phyloP scores from a whole-genome alignment of 2,888 invertebrate species.

The Encarsia formosa region DNA sequence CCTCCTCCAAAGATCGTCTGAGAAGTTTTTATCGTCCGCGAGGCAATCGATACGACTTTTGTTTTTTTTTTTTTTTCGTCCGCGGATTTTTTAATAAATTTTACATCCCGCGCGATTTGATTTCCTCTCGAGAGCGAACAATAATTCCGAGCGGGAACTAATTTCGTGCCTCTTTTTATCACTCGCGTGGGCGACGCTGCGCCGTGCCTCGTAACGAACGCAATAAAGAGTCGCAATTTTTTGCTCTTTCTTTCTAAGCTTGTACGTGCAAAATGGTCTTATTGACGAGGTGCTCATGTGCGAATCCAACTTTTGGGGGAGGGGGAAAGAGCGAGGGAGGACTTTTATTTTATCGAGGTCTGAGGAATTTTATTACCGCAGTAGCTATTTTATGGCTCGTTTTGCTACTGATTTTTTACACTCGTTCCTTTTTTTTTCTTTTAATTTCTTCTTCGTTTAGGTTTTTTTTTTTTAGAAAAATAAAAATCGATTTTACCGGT shows the following conservation, averaged over 20 bases:
- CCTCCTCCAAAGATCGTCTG: slow-evolving; percentile 40
- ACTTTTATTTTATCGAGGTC: slow-evolving; percentile 9
- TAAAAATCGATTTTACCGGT: too few species aligned
- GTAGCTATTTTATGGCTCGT: neutral
- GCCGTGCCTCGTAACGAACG: slow-evolving; percentile 17
- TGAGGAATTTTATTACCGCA: slow-evolving; percentile 2
- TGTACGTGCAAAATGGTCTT: slow-evolving; percentile 6
- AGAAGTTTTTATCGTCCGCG: slow-evolving; percentile 44
- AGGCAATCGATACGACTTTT: slow-evolving; percentile 14
- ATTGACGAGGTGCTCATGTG: slow-evolving; percentile 16
- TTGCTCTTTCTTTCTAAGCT: neutral
- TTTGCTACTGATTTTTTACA: neutral
- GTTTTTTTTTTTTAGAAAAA: neutral
- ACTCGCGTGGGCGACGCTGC: slow-evolving; percentile 5
- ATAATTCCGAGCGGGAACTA: slow-evolving; percentile 43
- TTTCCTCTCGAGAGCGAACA: slow-evolving; percentile 34
- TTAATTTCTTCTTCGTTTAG: neutral
- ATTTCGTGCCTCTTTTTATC: slow-evolving; percentile 37
- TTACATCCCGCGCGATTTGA: slow-evolving; percentile 22
- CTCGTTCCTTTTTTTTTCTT: neutral
- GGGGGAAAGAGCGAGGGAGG: neutral
- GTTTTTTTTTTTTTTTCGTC: slow-evolving; percentile 5
- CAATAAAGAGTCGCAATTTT: slow-evolving; percentile 17
- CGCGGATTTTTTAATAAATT: too few species aligned
- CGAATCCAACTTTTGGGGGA: too few species aligned